Percentiles rank a stretch among this genome's conserved stretches.
These are phyloP conservation scores for Rhagonycha fulva DNA, from an alignment of 2,888 invertebrate genomes.

Conservation along the genomic window DNA sequence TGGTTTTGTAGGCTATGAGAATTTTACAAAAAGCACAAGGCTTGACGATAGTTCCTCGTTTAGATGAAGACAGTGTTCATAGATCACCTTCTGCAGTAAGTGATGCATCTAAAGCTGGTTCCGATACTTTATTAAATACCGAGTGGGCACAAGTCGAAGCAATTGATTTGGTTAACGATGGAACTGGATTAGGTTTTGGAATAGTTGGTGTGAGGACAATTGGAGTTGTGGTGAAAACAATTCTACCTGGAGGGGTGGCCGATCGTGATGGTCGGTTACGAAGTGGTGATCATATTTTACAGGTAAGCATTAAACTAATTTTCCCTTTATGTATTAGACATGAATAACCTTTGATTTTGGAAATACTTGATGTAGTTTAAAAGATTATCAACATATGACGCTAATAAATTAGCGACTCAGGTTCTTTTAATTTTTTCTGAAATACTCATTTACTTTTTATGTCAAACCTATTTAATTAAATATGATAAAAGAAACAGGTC, in stretches of 20 bases:
- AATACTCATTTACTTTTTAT: no score
- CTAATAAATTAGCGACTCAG: no score
- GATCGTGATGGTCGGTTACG: conserved; percentile 95
- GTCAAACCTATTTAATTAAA: no score
- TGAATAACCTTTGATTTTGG: no score
- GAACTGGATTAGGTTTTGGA: conserved; percentile 96
- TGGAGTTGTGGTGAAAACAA: conserved; percentile 99
- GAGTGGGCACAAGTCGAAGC: conserved; percentile 98
- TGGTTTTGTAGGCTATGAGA: conserved; percentile 61
- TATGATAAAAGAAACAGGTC: no score
- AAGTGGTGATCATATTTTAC: conserved; percentile 97
- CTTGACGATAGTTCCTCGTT: conserved; percentile 62
- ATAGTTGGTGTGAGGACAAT: conserved; percentile 97
- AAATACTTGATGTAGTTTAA: no score
- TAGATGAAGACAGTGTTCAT: conserved; percentile 56
- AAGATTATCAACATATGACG: no score
- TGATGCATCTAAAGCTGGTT: conserved; percentile 68
- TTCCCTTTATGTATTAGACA: neutral
- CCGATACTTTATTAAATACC: conserved; percentile 75
- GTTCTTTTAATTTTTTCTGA: no score
- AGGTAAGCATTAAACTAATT: conserved; percentile 64
- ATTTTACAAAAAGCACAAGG: conserved; percentile 77
- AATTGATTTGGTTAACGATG: conserved; percentile 96
- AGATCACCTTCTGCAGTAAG: conserved; percentile 69
- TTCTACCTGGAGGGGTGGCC: conserved; percentile 95